phyloP scores from a whole-genome alignment of 2,888 invertebrate species.

The Cephus pygmeus region DNA sequence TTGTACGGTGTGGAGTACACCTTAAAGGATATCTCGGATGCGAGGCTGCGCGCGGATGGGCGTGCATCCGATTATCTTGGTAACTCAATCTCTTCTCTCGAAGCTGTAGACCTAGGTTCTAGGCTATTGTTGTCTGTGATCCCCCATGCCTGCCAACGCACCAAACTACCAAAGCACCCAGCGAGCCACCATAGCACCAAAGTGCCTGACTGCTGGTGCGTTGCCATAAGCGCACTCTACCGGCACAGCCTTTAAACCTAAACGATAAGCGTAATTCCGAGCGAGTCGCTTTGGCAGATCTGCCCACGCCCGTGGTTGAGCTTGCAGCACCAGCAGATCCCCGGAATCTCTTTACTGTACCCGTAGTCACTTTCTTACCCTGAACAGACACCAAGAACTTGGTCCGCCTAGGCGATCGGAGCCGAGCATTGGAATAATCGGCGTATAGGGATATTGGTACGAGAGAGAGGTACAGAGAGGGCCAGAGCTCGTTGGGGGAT shows the following conservation, averaged over 20 bases:
- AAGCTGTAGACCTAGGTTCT: background rate
- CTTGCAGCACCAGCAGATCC: background rate
- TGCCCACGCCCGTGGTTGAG: background rate
- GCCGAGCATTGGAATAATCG: background rate
- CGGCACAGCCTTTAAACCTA: background rate
- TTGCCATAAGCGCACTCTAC: background rate
- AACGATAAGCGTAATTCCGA: background rate
- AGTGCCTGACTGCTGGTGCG: too few species aligned
- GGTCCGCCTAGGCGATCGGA: too few species aligned
- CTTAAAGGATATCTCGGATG: slow-evolving; percentile 29
- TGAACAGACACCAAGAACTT: too few species aligned
- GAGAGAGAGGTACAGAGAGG: too few species aligned
- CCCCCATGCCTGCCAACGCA: background rate
- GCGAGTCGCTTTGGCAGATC: background rate
- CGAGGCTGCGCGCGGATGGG: slow-evolving; percentile 49
- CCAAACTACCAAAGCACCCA: background rate
- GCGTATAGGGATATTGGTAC: background rate
- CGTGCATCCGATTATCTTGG: slow-evolving; percentile 61
- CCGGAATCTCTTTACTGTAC: background rate
- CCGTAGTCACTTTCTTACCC: background rate
- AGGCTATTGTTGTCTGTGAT: slow-evolving; percentile 3
- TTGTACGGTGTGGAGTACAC: background rate
- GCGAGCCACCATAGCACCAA: too few species aligned
- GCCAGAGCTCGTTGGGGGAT: too few species aligned
- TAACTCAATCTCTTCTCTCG: slow-evolving; percentile 55